These are phyloP conservation scores for Caenorhabditis macrosperma DNA, from an alignment of 2,888 invertebrate species.

Conservation along the genomic window DNA sequence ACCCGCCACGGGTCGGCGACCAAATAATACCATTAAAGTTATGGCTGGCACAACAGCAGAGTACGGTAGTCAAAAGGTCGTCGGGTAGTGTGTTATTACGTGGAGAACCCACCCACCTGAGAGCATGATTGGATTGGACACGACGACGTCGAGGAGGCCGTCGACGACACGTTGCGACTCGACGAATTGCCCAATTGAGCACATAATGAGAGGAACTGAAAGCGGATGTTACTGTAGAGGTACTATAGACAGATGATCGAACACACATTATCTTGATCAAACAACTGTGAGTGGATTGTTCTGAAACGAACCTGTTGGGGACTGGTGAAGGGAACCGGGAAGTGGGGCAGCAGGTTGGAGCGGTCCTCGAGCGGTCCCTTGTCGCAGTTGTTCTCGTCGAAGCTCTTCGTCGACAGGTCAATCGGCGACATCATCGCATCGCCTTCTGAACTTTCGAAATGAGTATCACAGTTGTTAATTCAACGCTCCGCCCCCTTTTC, in stretches of 20 bases:
- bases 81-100: slow-evolving; percentile 14
- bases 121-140: slow-evolving; percentile 62
- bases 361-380: slow-evolving; percentile 47
- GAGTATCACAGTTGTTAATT: slow-evolving; percentile 4
- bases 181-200: slow-evolving; percentile 62
- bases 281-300: too few relatives aligned
- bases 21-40: slow-evolving; percentile 59
- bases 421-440: slow-evolving; percentile 64
- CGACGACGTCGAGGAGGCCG: slow-evolving; percentile 51
- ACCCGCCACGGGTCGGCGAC: slow-evolving; percentile 9
- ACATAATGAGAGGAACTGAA: slow-evolving; percentile 61
- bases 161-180: slow-evolving; percentile 52
- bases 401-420: slow-evolving; percentile 61
- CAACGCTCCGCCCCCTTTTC: slow-evolving; percentile 29
- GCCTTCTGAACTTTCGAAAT: slow-evolving; percentile 44
- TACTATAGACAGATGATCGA: too few relatives aligned
- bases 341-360: slow-evolving; percentile 41
- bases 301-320: slow-evolving; percentile 51
- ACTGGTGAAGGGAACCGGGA: slow-evolving; percentile 45
- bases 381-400: slow-evolving; percentile 43
- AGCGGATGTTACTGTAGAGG: not conserved
- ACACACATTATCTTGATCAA: too few relatives aligned
- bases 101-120: slow-evolving; percentile 28
- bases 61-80: slow-evolving; percentile 38
- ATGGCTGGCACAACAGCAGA: slow-evolving; percentile 47